phyloP scores from a whole-genome alignment of 2,113 vertebrate species.

The Mola mola region DNA sequence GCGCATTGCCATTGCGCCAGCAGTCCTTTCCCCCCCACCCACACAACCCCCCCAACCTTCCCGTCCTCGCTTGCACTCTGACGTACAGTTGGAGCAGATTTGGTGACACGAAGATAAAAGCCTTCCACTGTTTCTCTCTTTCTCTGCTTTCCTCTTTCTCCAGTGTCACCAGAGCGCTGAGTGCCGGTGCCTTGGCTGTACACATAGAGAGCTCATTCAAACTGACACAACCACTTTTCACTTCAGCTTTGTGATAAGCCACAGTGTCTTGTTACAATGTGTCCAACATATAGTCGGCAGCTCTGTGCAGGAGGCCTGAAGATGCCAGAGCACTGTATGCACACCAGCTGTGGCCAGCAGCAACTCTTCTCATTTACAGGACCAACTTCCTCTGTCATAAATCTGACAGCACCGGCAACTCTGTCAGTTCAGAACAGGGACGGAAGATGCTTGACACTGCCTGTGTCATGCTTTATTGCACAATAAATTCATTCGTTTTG shows the following conservation, averaged over 20 bases:
- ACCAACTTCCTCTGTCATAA: constrained; percentile 36
- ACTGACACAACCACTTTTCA: constrained; percentile 78
- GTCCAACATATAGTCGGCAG: constrained; percentile 45
- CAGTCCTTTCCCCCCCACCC: constrained; percentile 62
- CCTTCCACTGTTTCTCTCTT: constrained; percentile 78
- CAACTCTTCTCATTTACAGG: constrained; percentile 13
- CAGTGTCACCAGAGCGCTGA: constrained; percentile 76
- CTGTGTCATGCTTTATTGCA: constrained; percentile 13
- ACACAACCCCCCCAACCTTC: constrained; percentile 53
- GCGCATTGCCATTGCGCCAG: constrained; percentile 64
- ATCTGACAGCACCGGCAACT: constrained; percentile 41
- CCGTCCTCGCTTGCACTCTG: constrained; percentile 74
- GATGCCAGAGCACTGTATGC: constrained; percentile 8
- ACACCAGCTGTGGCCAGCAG: constrained; percentile 8
- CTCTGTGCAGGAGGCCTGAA: constrained; percentile 24
- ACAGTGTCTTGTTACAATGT: constrained; percentile 56
- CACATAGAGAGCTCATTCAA: constrained; percentile 80
- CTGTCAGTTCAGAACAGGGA: constrained; percentile 4
- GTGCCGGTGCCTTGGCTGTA: constrained; percentile 66
- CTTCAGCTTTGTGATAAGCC: constrained; percentile 71
- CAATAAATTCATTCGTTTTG: constrained; percentile 16
- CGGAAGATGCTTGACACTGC: constrained; percentile 28
- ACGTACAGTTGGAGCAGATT: constrained; percentile 81
- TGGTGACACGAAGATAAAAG: constrained; percentile 82
- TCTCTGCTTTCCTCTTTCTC: constrained; percentile 72